Base-by-base conservation (phyloP, 1,140 invertebrate species). In the Habropoda laboriosa region DNA sequence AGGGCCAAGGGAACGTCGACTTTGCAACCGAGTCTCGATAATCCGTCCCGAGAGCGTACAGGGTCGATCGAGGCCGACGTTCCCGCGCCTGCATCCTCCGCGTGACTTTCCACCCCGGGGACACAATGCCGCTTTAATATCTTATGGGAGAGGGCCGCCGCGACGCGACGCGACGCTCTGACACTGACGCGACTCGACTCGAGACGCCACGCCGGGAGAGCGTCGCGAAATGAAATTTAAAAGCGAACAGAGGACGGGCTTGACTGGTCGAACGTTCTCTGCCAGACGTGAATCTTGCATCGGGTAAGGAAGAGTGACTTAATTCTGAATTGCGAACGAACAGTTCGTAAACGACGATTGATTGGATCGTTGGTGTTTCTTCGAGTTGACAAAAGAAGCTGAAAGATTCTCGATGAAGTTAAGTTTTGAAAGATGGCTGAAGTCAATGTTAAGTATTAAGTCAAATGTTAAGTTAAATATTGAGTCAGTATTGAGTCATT, bases 91-190 rank as follows among this genome's bases (percentile, higher is more conserved):
- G 55, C 70, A 60, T 74, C 70, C 61, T 27, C 51, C 64, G 64
- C 27, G 63, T 35, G 40, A 68, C 51, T 67, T 58, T 57, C 53
- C 5, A 18, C 16, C 32, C 42, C n/a, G 32, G n/a, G 64, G 16
- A 49, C 53, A 70, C 53, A 49, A 70, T 38, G 53, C 66, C 66
- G 45, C 53, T 71, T 78, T 57, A 71, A 78, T 78, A 78, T 71
- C 67, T 78, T 78, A 78, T 51, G 53, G 53, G n/a, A 38, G 16
- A n/a, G n/a, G n/a, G n/a, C n/a, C n/a, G n/a, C 2, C 4, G 3
- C n/a, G 58, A 2, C 42, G 42, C 40, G 30, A 18, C 8, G 51
- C 10, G 24, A n/a, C n/a, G n/a, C n/a, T 35, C 30, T 58, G n/a
- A 58, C 18, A 12, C 12, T 38, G 51, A 68, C 64, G 53, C 30